Evolutionary conservation across 2,113 vertebrate genomes (phyloP), one percentile per base, ranked within the genome.

Genomic region (Sapayoa aenigma): DNA sequence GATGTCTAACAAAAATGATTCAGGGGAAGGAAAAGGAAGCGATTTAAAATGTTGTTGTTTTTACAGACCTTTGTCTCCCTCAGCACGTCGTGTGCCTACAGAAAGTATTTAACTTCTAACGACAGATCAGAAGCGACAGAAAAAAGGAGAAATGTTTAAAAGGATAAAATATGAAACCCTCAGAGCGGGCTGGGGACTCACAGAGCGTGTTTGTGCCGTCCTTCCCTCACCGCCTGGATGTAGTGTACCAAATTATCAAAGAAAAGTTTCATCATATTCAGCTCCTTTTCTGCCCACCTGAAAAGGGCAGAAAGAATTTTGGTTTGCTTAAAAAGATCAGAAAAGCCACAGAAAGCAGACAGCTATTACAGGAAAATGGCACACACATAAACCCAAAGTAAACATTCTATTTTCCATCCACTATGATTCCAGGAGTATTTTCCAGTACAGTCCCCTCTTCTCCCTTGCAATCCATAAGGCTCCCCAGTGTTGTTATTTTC

Each of bases 181-280:
- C 39, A 23, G 52, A 47, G 37, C 9, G 12, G n/a, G 68, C 7
- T 68, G 24, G 19, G 25, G 81, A 99, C 99, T 99, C 96, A 99
- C 99, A 99, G 96, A 21, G 99, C 98, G 58, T 99, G 99, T 94
- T 99, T 99, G 96, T 99, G 99, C 49, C 96, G 98, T 71, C 99
- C 98, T 93, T 99, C 99, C 69, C 98, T 97, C 79, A 99, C 98
- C 81, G 99, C 98, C 96, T 99, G 99, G 97, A 99, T 99, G 98
- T 99, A 99, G 97, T 99, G 98, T 90, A 99, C 98, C 91, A 99
- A 98, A 97, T 99, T 99, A 97, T 99, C 99, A 76, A 99, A 99
- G 98, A 99, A 99, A 84, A 99, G 98, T 84, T 99, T 99, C 99
- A 99, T 99, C 99, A 99, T 99, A 86, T 99, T 99, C 81, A 99